These are phyloP conservation scores for Bicyclus anynana DNA, from an alignment of 1,140 invertebrate genomes.

Conservation along the genomic window DNA sequence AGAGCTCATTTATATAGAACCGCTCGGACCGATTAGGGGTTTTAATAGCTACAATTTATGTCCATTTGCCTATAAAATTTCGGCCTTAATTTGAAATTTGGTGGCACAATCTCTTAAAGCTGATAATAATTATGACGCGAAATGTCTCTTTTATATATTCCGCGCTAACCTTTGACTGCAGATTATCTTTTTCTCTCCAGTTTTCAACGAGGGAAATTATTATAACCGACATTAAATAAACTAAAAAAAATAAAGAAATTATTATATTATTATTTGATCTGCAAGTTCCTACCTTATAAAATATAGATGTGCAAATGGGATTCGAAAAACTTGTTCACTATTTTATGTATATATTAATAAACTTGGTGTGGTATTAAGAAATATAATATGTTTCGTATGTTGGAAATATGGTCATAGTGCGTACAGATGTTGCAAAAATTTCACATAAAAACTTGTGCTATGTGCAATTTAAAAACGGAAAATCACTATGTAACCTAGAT, in stretches of 20 bases:
- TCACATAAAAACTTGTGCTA: too few species aligned
- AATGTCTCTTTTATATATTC: neutral
- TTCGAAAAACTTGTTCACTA: too few species aligned
- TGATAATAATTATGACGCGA: conserved; percentile 1
- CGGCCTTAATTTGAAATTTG: conserved; percentile 3
- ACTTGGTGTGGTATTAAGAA: too few species aligned
- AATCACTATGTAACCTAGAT: too few species aligned
- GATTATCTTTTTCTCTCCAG: neutral
- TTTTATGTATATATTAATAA: too few species aligned
- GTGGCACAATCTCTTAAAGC: conserved; percentile 1
- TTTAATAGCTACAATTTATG: conserved; percentile 11
- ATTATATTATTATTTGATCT: neutral
- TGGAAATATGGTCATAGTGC: too few species aligned
- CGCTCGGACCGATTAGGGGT: neutral
- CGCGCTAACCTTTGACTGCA: neutral
- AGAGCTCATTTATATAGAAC: conserved; percentile 2
- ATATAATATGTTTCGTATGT: too few species aligned
- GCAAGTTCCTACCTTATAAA: neutral
- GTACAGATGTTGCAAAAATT: too few species aligned
- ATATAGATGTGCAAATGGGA: neutral
- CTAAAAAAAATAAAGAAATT: neutral
- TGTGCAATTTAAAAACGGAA: too few species aligned
- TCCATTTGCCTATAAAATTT: conserved; percentile 6
- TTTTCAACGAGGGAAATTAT: neutral
- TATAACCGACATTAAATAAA: neutral